Evolutionary conservation across 2,113 vertebrate genomes (phyloP).

Genomic region (Conger conger): DNA sequence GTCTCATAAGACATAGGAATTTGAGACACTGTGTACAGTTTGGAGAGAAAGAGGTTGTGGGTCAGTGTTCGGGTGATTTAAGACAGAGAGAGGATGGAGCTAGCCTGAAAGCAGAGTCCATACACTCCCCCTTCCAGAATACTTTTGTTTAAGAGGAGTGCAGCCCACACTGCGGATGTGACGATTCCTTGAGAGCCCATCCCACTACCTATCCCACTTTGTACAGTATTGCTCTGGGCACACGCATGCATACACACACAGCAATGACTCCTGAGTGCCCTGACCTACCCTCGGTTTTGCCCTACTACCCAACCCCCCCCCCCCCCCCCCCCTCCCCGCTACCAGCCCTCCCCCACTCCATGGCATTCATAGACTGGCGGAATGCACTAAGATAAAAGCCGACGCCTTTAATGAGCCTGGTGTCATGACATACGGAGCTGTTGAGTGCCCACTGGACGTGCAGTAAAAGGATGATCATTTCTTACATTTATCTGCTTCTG

Average conservation of each 20-base stretch:
- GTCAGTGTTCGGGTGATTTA: constrained; percentile 31
- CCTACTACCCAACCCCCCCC: too few relatives aligned
- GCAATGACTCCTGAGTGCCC: not conserved
- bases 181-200: constrained; percentile 8
- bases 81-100: constrained; percentile 25
- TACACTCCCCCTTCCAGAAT: constrained; percentile 22
- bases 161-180: constrained; percentile 30
- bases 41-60: not conserved
- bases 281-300: not conserved
- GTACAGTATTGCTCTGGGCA: not conserved
- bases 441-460: not conserved
- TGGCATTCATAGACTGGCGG: not conserved
- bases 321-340: too few relatives aligned
- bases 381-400: not conserved
- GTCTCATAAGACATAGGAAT: not conserved
- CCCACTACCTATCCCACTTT: not conserved
- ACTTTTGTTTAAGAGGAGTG: constrained; percentile 3
- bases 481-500: not conserved
- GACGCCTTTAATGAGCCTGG: not conserved
- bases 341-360: not conserved
- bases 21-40: not conserved
- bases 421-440: not conserved
- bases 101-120: constrained; percentile 26
- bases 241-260: not conserved
- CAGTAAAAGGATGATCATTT: not conserved